Percentiles rank a stretch among this genome's conserved stretches.
phyloP scores from a whole-genome alignment of 2,888 invertebrate genomes.

The Hoplodrina ambigua region DNA sequence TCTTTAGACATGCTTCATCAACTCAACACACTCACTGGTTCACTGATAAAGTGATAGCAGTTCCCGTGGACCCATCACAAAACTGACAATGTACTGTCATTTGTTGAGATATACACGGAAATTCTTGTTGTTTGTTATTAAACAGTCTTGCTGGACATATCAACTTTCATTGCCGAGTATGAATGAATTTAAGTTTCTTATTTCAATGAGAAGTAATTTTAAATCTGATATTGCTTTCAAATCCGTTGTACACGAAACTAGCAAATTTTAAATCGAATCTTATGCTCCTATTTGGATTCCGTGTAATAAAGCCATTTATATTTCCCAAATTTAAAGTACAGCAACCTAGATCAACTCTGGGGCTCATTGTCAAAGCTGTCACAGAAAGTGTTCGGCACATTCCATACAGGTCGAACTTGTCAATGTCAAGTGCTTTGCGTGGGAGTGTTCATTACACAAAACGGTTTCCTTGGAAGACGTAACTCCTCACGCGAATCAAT shows the following conservation, averaged over 20 bases:
- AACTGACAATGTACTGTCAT: background rate
- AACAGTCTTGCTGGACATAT: slow-evolving; percentile 24
- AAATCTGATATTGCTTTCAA: background rate
- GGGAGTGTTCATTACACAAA: slow-evolving; percentile 72
- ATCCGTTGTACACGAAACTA: background rate
- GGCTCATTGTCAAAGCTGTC: slow-evolving; percentile 35
- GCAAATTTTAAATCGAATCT: slow-evolving; percentile 1
- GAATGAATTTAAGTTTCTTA: slow-evolving; percentile 2
- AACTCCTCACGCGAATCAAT: slow-evolving; percentile 77
- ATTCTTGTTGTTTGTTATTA: slow-evolving; percentile 10
- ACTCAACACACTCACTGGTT: too few species aligned
- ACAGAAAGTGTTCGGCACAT: slow-evolving; percentile 35
- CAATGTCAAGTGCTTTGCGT: slow-evolving; percentile 78
- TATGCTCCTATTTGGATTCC: background rate
- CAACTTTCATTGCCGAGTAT: slow-evolving; percentile 3
- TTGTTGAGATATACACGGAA: background rate
- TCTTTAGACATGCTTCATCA: background rate
- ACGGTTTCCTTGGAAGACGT: slow-evolving; percentile 69
- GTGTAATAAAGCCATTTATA: slow-evolving; percentile 9
- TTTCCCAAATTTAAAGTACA: slow-evolving; percentile 26
- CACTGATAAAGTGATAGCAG: background rate
- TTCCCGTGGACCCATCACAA: background rate
- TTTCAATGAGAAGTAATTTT: background rate
- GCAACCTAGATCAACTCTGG: slow-evolving; percentile 22
- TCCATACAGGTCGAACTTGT: slow-evolving; percentile 17